A percentile compares a stretch with the other conserved stretches of the same genome.
Conservation (phyloP, 2,797 vertebrate genomes). For the Rousettus madagascariensis region DNA sequence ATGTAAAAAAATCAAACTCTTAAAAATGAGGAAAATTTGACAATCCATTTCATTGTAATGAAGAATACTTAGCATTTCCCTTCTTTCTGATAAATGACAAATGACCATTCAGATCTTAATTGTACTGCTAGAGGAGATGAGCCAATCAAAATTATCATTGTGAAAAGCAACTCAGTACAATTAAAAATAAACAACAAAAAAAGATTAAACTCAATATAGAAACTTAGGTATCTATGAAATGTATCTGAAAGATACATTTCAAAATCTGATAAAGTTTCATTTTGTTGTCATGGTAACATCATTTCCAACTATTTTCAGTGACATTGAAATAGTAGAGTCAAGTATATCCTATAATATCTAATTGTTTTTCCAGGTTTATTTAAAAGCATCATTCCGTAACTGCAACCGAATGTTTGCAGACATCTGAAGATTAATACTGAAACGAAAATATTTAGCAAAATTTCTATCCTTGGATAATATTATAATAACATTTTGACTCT, state of each 20-base stretch:
- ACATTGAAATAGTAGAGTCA: constrained; percentile 37
- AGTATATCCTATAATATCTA: not conserved
- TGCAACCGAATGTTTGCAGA: constrained; percentile 50
- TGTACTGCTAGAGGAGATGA: not conserved
- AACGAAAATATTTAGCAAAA: constrained; percentile 67
- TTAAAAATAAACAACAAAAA: constrained; percentile 7
- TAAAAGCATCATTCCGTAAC: constrained; percentile 60
- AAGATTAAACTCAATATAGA: not conserved
- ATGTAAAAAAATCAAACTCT: constrained; percentile 14
- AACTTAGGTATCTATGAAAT: no score
- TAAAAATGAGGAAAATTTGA: constrained; percentile 6
- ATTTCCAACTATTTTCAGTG: constrained; percentile 56
- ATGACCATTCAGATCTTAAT: not conserved
- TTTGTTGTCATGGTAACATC: constrained; percentile 61
- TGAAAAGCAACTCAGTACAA: not conserved
- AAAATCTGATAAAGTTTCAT: constrained; percentile 5
- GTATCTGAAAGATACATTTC: not conserved
- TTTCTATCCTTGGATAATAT: constrained; percentile 48
- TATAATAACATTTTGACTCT: constrained; percentile 63
- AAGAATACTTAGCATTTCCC: not conserved
- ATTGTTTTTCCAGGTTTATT: constrained; percentile 51
- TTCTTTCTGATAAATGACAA: constrained; percentile 29
- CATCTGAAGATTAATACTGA: constrained; percentile 54
- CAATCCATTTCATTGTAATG: not conserved
- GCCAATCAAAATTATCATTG: constrained; percentile 44